These are phyloP conservation scores for Xenopus petersii DNA, from an alignment of 2,797 vertebrate species.

Conservation along the genomic window DNA sequence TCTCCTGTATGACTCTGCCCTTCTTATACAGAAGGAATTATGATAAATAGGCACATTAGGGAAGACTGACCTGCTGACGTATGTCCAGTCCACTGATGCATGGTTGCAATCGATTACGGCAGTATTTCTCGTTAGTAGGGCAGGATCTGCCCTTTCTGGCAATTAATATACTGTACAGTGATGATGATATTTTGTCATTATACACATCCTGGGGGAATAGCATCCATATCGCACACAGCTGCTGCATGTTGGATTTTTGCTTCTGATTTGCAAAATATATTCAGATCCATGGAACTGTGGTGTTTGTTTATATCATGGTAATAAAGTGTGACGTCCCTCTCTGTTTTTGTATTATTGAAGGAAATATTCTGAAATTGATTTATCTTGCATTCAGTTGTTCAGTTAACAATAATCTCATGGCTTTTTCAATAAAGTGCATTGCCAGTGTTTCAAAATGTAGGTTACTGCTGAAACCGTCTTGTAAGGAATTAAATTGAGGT, in stretches of 20 bases:
- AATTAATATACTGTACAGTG: slow-evolving; percentile 3
- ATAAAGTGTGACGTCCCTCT: no score
- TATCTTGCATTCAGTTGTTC: no score
- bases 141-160: slow-evolving; percentile 1
- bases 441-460: slow-evolving; percentile 1
- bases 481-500: slow-evolving; percentile 37
- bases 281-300: no score
- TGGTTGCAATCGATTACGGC: slow-evolving; percentile 6
- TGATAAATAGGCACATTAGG: slow-evolving; percentile 6
- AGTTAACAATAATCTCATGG: no score
- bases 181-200: neutral
- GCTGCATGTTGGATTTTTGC: no score
- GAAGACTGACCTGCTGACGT: neutral
- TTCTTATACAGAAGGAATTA: neutral
- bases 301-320: no score
- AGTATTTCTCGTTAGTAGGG: slow-evolving; percentile 7
- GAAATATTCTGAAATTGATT: no score
- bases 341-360: no score
- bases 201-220: neutral
- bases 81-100: slow-evolving; percentile 1
- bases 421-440: neutral
- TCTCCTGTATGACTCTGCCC: neutral
- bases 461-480: neutral
- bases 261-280: no score
- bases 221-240: no score